Base-by-base conservation (phyloP, 2,888 invertebrate species). In the Perdita meconis region DNA sequence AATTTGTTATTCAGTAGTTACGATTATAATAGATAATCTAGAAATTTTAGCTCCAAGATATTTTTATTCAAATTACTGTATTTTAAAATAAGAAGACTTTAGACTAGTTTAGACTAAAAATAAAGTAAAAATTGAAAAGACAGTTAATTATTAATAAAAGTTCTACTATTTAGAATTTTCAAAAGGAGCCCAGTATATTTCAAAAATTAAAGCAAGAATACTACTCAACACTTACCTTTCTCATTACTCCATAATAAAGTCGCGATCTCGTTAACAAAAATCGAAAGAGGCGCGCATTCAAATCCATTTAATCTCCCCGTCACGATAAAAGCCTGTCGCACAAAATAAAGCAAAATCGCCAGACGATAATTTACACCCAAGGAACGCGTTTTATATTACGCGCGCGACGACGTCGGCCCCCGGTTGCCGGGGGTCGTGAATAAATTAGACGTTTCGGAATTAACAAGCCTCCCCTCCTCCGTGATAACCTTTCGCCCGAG, bases 401-500 rank as follows among this genome's bases (percentile, higher is more conserved):
- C 69, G 63, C 56, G 53, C 50, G 60, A 42, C 50, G 47, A 47
- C 61, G 64, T n/a, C 51, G 53, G 22, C 38, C 6, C 0, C 19
- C 10, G 19, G 30, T 22, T 57, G 44, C 69, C 59, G 44, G 71
- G 8, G 34, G 57, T 16, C 55, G 53, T 22, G 81, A 81, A 85
- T 85, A 81, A 84, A 83, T 85, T 83, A 78, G 73, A 61, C 78
- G 53, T 69, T 72, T 79, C 44, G 55, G 69, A 85, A 78, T 78
- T 66, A 85, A 81, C 81, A 79, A 80, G 77, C 67, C 64, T 19
- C 51, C 74, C n/a, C n/a, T n/a, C n/a, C n/a, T n/a, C n/a, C 61
- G 56, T 72, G 84, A 83, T 84, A 85, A 84, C 71, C 78, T 78
- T 73, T 78, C 69, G 84, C 75, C 66, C 55, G 82, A 50, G 55